phyloP scores from a whole-genome alignment of 1,140 invertebrate species.

The Drosophila gunungcola region DNA sequence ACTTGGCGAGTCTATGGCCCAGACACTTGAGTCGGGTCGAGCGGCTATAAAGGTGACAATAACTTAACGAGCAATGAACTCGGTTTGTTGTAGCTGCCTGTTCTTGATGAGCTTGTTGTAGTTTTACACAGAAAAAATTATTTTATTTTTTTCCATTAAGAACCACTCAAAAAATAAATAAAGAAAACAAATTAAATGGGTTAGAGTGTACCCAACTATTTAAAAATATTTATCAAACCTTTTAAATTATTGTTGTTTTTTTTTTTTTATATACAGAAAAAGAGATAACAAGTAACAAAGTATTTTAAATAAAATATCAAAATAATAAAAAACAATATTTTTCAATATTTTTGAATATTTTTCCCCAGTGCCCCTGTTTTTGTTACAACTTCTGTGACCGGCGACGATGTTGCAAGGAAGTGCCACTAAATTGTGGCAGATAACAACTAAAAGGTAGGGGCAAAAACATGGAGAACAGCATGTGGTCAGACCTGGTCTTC shows the following conservation, averaged over 20 bases:
- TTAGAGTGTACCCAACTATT: no score
- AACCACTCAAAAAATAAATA: no score
- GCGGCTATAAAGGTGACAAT: constrained; percentile 77
- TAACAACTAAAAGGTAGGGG: constrained; percentile 53
- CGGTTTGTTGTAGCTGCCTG: constrained; percentile 40
- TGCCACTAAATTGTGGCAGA: constrained; percentile 81
- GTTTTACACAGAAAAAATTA: not conserved
- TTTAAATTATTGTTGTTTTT: no score
- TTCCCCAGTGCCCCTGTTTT: constrained; percentile 7
- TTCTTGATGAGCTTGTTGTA: constrained; percentile 39
- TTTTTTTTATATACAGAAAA: no score
- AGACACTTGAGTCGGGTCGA: constrained; percentile 67
- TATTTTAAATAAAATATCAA: no score
- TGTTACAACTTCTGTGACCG: constrained; percentile 54
- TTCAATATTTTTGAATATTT: no score
- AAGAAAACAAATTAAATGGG: no score
- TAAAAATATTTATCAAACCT: no score
- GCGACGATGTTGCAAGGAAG: constrained; percentile 76
- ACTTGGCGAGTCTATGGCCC: constrained; percentile 67
- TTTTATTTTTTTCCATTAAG: no score
- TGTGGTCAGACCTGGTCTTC: constrained; percentile 52
- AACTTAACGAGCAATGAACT: constrained; percentile 84
- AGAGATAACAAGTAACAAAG: no score
- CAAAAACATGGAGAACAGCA: constrained; percentile 58
- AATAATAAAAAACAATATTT: no score